These are phyloP conservation scores for Aurelia sp. DNA, from an alignment of 30 jellyfish, hydroid and myxozoan species.

Conservation along the genomic window DNA sequence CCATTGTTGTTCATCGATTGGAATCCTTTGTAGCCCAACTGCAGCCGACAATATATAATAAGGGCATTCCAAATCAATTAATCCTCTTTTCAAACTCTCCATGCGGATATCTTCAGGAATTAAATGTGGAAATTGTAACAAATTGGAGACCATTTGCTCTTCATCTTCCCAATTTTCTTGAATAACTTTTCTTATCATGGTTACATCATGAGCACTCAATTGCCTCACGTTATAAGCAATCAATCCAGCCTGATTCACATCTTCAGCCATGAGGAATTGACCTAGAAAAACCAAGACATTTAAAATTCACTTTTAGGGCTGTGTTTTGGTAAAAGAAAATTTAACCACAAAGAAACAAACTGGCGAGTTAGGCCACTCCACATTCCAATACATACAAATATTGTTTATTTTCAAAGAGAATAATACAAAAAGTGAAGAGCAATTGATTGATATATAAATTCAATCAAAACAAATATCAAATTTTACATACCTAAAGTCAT, in stretches of 20 bases:
- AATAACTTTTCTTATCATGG: constrained; percentile 64
- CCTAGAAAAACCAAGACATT: constrained; percentile 34
- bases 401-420: too few species aligned
- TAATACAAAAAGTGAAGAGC: too few species aligned
- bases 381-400: too few species aligned
- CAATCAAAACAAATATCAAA: not conserved
- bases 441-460: too few species aligned
- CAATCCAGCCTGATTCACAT: constrained; percentile 76
- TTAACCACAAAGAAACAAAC: not conserved
- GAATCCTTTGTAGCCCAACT: constrained; percentile 78
- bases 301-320: too few species aligned
- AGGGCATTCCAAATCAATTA: constrained; percentile 74
- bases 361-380: constrained; percentile 9
- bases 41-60: constrained; percentile 85
- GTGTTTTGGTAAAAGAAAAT: not conserved
- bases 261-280: constrained; percentile 84
- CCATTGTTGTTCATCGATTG: constrained; percentile 29
- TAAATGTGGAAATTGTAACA: constrained; percentile 75
- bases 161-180: constrained; percentile 93
- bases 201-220: constrained; percentile 57
- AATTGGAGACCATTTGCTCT: constrained; percentile 89
- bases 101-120: constrained; percentile 91
- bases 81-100: constrained; percentile 64
- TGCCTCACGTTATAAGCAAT: constrained; percentile 49
- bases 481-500: not conserved